Evolutionary conservation across 2,113 vertebrate species (phyloP), one percentile per base, ranked within the genome.

Genomic region (Psittacus erithacus): DNA sequence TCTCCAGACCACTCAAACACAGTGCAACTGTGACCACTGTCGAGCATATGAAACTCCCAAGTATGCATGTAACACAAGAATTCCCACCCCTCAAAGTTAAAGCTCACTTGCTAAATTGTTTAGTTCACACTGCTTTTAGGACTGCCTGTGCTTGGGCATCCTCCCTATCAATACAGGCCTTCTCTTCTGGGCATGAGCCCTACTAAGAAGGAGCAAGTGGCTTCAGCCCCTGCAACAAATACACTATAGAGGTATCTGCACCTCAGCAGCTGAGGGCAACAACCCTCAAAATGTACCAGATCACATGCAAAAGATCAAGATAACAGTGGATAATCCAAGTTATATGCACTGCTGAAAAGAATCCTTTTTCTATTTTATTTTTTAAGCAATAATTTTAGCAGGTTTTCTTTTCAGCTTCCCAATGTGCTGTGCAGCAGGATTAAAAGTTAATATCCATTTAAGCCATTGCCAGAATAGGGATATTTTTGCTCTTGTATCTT

Each of bases 401-500:
- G 33, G 22, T 10, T 59, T 7, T 59, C 82, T 84, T 79, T 94
- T 71, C 67, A 63, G 62, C 55, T 77, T 86, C n/a, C 35, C 64
- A 70, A 22, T 73, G 63, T 86, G 29, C 68, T 79, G 17, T 86
- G 59, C 57, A 76, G 64, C 38, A 82, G 57, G 62, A 94, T 60
- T 91, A 78, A 64, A 53, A 94, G 82, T 81, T 91, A 90, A 92
- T 74, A 79, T 91, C 75, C 47, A 35, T 88, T 92, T 94, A 94
- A 97, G 88, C 62, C 78, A 38, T 7, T 4, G 3, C 64, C 83
- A 87, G 92, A 81, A 90, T 49, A 76, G 7, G 68, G 68, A 83
- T 94, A 87, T 92, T 97, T 96, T 83, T 59, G 52, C 63, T 81
- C 90, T 94, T 96, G 93, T 94, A 92, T 92, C 97, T 98, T 98